A percentile compares a stretch with the other conserved stretches of the same genome.
Conservation (phyloP, 2,888 invertebrate species). For the Litoditis marina region DNA sequence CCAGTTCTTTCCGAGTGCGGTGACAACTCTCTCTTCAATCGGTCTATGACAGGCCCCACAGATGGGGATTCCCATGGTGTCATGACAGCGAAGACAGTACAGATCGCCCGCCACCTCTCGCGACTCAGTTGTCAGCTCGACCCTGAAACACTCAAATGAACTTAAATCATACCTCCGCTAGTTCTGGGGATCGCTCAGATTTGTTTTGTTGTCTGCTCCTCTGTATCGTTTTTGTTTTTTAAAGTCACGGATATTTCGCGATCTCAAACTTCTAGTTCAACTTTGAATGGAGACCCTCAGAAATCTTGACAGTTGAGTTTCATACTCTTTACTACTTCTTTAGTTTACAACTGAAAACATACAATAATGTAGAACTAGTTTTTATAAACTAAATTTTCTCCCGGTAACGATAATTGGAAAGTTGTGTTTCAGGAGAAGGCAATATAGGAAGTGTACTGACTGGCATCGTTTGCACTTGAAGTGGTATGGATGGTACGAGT, state of each 20-base stretch:
- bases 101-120: slow-evolving; percentile 85
- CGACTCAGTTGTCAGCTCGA: slow-evolving; percentile 90
- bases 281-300: too few relatives aligned
- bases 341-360: background rate
- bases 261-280: too few relatives aligned
- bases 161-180: too few relatives aligned
- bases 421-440: background rate
- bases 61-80: slow-evolving; percentile 76
- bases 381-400: background rate
- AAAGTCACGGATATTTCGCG: too few relatives aligned
- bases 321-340: background rate
- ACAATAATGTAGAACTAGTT: background rate
- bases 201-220: too few relatives aligned
- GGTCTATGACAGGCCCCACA: slow-evolving; percentile 98
- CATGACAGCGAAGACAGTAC: slow-evolving; percentile 72
- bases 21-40: slow-evolving; percentile 96
- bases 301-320: too few relatives aligned
- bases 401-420: background rate
- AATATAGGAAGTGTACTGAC: slow-evolving; percentile 38
- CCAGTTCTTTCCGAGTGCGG: slow-evolving; percentile 96
- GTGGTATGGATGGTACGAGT: slow-evolving; percentile 98
- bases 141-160: slow-evolving; percentile 67
- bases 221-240: too few relatives aligned
- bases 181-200: too few relatives aligned
- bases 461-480: slow-evolving; percentile 82